These are phyloP conservation scores for Protobothrops mucrosquamatus DNA, from an alignment of 2,113 vertebrate genomes.

Conservation along the genomic window DNA sequence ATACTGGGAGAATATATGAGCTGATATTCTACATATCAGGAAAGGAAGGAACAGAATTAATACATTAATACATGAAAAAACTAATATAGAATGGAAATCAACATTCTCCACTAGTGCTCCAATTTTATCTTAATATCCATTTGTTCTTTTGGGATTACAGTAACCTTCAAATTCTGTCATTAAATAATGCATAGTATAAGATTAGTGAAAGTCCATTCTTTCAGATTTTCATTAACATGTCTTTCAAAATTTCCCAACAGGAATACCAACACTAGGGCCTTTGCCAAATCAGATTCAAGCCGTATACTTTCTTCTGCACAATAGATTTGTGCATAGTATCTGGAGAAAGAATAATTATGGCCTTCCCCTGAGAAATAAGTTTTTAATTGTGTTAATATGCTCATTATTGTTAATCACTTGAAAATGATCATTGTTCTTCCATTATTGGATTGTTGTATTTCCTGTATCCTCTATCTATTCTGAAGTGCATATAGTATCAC, in stretches of 20 bases:
- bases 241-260: background rate
- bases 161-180: background rate
- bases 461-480: background rate
- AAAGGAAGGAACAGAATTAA: background rate
- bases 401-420: background rate
- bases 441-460: background rate
- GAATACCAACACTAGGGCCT: background rate
- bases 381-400: background rate
- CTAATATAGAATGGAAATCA: background rate
- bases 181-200: constrained; percentile 4
- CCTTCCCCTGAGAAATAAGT: background rate
- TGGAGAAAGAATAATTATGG: background rate
- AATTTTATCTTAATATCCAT: background rate
- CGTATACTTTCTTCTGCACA: background rate
- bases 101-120: background rate
- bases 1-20: background rate
- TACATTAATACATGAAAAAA: background rate
- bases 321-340: background rate
- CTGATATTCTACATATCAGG: background rate
- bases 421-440: background rate
- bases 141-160: background rate
- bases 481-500: background rate
- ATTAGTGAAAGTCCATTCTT: background rate
- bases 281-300: background rate
- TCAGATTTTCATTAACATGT: background rate